phyloP scores from a whole-genome alignment of 2,113 vertebrate species.

The Verasper variegatus region DNA sequence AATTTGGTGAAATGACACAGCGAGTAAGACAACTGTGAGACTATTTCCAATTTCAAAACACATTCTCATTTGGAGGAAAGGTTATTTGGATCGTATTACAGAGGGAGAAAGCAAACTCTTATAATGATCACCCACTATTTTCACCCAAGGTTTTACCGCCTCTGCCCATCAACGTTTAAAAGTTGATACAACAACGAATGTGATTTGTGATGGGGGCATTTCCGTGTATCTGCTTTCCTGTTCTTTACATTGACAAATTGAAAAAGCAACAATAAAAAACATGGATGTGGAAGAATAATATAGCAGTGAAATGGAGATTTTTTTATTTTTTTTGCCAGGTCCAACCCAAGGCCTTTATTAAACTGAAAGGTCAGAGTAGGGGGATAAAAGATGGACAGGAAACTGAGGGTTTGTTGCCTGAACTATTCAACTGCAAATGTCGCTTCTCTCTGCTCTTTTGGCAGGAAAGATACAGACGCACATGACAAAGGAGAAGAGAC shows the following conservation, averaged over 20 bases:
- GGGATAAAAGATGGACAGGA: conserved; percentile 53
- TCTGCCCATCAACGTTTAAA: conserved; percentile 20
- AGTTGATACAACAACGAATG: conserved; percentile 20
- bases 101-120: conserved; percentile 3
- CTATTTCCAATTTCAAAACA: conserved; percentile 65
- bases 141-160: no score
- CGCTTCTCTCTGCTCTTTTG: conserved; percentile 39
- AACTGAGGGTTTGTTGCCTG: conserved; percentile 48
- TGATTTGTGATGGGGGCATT: conserved; percentile 26
- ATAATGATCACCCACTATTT: conserved; percentile 31
- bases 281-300: no score
- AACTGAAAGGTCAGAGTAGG: conserved; percentile 64
- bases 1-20: conserved; percentile 57
- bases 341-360: conserved; percentile 53
- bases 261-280: no score
- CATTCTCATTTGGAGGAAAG: conserved; percentile 64
- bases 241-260: conserved; percentile 8
- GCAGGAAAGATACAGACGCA: conserved; percentile 32
- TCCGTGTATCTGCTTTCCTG: conserved; percentile 7
- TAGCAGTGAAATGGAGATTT: background rate
- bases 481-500: conserved; percentile 40
- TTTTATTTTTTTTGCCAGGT: conserved; percentile 10
- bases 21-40: conserved; percentile 45
- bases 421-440: conserved; percentile 58
- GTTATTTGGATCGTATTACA: conserved; percentile 61